A percentile compares a stretch with the other conserved stretches of the same genome.
These are phyloP conservation scores for Helicoverpa zea DNA, from an alignment of 1,140 invertebrate species.

Conservation along the genomic window DNA sequence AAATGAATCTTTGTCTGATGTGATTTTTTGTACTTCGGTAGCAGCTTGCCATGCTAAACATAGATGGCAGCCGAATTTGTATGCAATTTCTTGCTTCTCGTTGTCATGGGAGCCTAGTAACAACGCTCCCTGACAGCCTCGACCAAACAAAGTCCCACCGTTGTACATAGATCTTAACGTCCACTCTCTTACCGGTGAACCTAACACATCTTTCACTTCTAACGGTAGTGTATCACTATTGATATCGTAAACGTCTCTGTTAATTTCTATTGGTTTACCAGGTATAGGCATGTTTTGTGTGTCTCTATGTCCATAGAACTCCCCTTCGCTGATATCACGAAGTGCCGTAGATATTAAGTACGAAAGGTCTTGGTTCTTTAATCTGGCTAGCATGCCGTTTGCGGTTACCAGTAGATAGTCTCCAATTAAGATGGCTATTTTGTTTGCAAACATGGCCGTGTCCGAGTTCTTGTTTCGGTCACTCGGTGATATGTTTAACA, in stretches of 20 bases:
- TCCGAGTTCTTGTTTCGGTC: slow-evolving; percentile 89
- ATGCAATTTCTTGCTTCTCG: slow-evolving; percentile 90
- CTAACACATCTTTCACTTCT: slow-evolving; percentile 86
- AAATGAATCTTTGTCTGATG: slow-evolving; percentile 87
- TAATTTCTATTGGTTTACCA: slow-evolving; percentile 80
- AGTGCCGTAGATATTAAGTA: slow-evolving; percentile 94
- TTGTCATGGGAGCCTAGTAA: slow-evolving; percentile 90
- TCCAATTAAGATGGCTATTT: slow-evolving; percentile 96
- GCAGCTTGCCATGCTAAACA: slow-evolving; percentile 94
- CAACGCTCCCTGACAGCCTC: slow-evolving; percentile 93
- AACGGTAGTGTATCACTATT: slow-evolving; percentile 74
- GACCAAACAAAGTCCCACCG: slow-evolving; percentile 92
- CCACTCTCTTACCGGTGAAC: slow-evolving; percentile 92
- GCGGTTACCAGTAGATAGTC: slow-evolving; percentile 95
- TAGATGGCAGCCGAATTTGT: slow-evolving; percentile 94
- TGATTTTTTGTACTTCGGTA: slow-evolving; percentile 86
- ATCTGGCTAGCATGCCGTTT: slow-evolving; percentile 92
- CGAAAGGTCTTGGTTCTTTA: slow-evolving; percentile 91
- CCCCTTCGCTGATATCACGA: slow-evolving; percentile 93
- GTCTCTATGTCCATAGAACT: slow-evolving; percentile 93
- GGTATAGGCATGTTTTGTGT: slow-evolving; percentile 92
- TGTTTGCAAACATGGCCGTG: slow-evolving; percentile 92
- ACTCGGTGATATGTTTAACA: slow-evolving; percentile 90
- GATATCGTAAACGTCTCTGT: slow-evolving; percentile 70
- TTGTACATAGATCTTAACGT: slow-evolving; percentile 92